A percentile compares a stretch with the other conserved stretches of the same genome.
Evolutionary conservation across 2,113 vertebrate genomes (phyloP).

Genomic region (Solenodon paradoxus): DNA sequence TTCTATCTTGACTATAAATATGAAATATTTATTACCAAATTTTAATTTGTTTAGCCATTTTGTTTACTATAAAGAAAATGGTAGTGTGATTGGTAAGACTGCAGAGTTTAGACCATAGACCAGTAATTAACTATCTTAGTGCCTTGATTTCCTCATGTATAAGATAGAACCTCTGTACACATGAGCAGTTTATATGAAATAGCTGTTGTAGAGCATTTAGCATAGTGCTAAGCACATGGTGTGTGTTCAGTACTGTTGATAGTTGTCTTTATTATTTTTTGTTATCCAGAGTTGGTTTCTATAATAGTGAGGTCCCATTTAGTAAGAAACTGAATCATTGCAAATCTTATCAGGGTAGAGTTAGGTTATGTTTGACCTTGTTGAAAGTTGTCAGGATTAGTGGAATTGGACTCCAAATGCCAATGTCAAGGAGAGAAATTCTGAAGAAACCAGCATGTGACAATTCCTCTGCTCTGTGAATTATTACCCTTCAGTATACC

Average conservation of each 20-base stretch:
- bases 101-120: background rate
- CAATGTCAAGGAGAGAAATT: background rate
- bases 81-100: background rate
- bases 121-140: background rate
- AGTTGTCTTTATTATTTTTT: background rate
- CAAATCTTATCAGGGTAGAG: background rate
- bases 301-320: background rate
- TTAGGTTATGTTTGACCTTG: background rate
- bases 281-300: background rate
- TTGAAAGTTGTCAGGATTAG: background rate
- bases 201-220: background rate
- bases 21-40: background rate
- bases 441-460: background rate
- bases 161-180: background rate
- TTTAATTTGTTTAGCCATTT: background rate
- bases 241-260: background rate
- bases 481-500: background rate
- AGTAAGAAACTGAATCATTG: background rate
- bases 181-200: background rate
- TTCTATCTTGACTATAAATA: background rate
- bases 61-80: background rate
- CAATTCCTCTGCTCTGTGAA: background rate
- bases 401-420: background rate
- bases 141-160: background rate
- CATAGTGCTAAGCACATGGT: background rate